A percentile compares a stretch with the other conserved stretches of the same genome.
phyloP scores from a whole-genome alignment of 2,888 invertebrate genomes.

The Danaus chrysippus region DNA sequence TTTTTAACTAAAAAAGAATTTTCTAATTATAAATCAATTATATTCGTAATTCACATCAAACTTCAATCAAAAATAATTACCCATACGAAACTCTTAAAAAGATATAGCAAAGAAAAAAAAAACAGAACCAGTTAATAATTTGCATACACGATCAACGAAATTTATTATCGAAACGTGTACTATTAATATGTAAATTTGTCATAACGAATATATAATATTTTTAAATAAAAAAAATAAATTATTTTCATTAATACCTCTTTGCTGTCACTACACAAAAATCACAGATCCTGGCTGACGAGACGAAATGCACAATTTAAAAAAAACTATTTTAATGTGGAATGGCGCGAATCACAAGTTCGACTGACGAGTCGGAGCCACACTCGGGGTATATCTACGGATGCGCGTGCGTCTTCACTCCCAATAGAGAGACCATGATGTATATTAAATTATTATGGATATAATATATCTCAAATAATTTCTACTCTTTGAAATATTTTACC shows the following conservation, averaged over 20 bases:
- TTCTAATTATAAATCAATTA: no score
- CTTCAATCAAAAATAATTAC: not conserved
- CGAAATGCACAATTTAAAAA: constrained; percentile 10
- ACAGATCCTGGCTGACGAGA: constrained; percentile 19
- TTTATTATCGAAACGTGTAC: not conserved
- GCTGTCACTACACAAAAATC: constrained; percentile 19
- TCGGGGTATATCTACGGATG: constrained; percentile 40
- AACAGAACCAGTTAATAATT: not conserved
- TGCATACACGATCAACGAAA: not conserved
- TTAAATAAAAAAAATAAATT: not conserved
- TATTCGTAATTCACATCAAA: no score
- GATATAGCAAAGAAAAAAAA: not conserved
- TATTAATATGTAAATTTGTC: constrained; percentile 5
- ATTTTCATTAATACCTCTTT: not conserved
- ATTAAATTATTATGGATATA: not conserved
- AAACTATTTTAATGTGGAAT: constrained; percentile 20
- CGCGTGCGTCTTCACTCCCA: constrained; percentile 33
- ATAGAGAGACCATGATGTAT: constrained; percentile 35
- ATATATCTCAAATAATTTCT: no score
- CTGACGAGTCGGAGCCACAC: constrained; percentile 40
- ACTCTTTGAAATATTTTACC: no score
- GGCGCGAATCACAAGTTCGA: constrained; percentile 38
- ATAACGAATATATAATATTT: not conserved
- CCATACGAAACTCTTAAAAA: not conserved
- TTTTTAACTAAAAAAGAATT: no score